Evolutionary conservation across 1,140 invertebrate genomes (phyloP).

Genomic region (Drosophila teissieri): DNA sequence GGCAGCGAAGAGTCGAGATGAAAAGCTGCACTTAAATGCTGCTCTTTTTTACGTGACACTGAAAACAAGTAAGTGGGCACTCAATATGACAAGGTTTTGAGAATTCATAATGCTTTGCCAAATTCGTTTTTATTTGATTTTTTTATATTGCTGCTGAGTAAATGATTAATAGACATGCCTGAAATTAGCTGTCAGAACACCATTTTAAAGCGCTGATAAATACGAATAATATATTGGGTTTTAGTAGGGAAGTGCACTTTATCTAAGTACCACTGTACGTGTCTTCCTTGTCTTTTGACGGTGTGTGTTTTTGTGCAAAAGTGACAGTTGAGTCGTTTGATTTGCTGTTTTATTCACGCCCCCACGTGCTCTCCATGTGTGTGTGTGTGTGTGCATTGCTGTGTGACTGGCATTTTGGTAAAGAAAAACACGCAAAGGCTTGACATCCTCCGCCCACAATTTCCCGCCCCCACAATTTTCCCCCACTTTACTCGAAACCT

Average conservation of each 20-base stretch:
- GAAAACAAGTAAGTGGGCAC: not conserved
- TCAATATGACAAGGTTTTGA: too few species aligned
- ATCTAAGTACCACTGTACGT: conserved; percentile 7
- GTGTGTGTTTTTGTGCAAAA: not conserved
- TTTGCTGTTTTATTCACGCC: conserved; percentile 22
- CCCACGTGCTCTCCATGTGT: conserved; percentile 13
- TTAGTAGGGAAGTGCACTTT: not conserved
- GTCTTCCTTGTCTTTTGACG: conserved; percentile 1
- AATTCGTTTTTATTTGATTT: too few species aligned
- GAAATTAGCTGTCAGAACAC: not conserved
- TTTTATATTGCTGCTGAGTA: too few species aligned
- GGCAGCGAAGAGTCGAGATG: conserved; percentile 9
- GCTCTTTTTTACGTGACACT: not conserved
- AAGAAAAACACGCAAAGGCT: conserved; percentile 37
- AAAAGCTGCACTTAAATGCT: conserved; percentile 12
- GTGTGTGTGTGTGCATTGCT: conserved; percentile 9
- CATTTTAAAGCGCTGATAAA: not conserved
- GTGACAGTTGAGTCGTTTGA: conserved; percentile 9
- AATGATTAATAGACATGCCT: not conserved
- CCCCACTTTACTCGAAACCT: not conserved
- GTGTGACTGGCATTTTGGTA: conserved; percentile 24
- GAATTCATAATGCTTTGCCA: too few species aligned
- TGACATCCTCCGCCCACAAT: not conserved
- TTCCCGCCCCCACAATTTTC: not conserved
- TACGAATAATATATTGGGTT: not conserved